Base-by-base conservation (phyloP, 2,113 vertebrate species). In the Eolophus roseicapilla region DNA sequence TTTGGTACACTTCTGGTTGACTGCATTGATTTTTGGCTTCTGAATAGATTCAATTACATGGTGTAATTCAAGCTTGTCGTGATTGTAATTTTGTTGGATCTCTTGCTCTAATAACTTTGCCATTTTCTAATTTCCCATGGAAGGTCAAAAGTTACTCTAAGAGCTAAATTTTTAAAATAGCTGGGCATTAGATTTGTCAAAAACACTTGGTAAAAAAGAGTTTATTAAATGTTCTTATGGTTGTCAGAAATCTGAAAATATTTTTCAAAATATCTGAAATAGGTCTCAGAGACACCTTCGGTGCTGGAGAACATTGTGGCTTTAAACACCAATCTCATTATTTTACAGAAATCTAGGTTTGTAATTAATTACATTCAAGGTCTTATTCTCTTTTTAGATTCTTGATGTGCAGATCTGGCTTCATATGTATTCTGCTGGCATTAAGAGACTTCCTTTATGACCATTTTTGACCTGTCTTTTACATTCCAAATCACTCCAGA, bases 1-100 rank as follows among this genome's bases (percentile, higher is more conserved):
- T 98, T 97, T 97, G 97, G 95, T 97, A 91, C 96, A 87, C 97
- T 98, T 97, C 97, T 97, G 94, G 96, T 89, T 97, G 96, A 93
- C 69, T 97, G 93, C 95, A 98, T 97, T 95, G 96, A 97, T 97
- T 98, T 98, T 98, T 94, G 89, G 93, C 96, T 97, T 96, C 82
- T 96, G 96, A 96, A 96, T 96, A 97, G 92, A 97, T 97, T 97
- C 93, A 97, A 96, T 97, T 97, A 96, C 88, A 94, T 92, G 55
- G 57, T 96, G 74, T 69, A 97, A 97, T 97, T 95, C 91, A 92
- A 96, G 86, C 46, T 97, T 97, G 93, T 92, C 49, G 0, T 97
- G 93, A 97, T 69, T 95, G 82, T 95, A 97, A 97, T 98, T 97
- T 96, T 97, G 90, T 95, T 97, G 93, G 88, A 96, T 93, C 53